Conservation (phyloP, 2,113 vertebrate species). For the Rynchops niger region DNA sequence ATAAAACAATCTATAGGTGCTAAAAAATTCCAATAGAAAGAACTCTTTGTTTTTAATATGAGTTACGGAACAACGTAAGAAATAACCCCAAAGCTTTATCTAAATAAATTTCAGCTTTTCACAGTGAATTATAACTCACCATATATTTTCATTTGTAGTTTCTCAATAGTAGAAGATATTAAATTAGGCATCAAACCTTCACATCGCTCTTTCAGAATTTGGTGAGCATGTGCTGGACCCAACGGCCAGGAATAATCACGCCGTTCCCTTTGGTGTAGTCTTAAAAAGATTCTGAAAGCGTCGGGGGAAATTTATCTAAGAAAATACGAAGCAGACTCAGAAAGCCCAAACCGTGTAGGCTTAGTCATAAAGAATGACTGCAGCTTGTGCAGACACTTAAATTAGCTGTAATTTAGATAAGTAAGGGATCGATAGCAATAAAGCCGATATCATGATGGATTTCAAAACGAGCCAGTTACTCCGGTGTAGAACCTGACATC, state of each 20-base stretch:
- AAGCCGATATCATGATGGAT: background rate
- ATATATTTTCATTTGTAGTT: constrained; percentile 20
- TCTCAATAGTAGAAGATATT: background rate
- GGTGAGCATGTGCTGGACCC: background rate
- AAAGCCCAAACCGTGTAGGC: background rate
- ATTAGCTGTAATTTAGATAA: constrained; percentile 53
- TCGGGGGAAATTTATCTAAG: background rate
- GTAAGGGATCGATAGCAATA: constrained; percentile 11
- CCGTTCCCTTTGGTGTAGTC: background rate
- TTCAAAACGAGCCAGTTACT: background rate
- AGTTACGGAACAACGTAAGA: background rate
- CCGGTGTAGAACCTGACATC: background rate
- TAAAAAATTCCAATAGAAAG: background rate
- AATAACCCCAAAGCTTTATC: background rate
- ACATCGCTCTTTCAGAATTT: background rate
- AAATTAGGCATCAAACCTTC: constrained; percentile 18
- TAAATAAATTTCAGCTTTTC: constrained; percentile 18
- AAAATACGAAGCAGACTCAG: background rate
- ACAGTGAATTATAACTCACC: background rate
- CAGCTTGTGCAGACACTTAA: constrained; percentile 2
- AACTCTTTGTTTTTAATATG: background rate
- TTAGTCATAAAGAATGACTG: background rate
- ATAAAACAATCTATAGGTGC: background rate
- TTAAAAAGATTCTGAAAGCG: background rate
- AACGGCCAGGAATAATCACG: background rate